Conservation (phyloP, 2,888 invertebrate genomes). For the Dione juno region DNA sequence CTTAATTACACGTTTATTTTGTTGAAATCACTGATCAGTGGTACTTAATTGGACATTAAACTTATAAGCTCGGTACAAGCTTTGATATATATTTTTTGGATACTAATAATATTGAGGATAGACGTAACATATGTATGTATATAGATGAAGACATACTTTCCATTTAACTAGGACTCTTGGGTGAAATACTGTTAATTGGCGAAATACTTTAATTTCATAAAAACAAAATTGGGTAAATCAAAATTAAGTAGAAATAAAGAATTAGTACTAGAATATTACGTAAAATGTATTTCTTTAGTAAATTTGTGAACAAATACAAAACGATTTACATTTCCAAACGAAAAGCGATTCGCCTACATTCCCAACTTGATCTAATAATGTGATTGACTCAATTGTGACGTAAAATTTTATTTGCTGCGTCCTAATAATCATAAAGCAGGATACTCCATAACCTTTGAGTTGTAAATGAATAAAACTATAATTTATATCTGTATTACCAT, state of each 20-base stretch:
- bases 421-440: slow-evolving; percentile 16
- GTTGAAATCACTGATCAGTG: too few relatives aligned
- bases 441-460: neutral
- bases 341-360: slow-evolving; percentile 14
- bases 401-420: slow-evolving; percentile 22
- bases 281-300: neutral
- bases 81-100: too few relatives aligned
- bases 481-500: neutral
- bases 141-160: too few relatives aligned
- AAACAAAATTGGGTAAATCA: neutral
- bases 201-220: too few relatives aligned
- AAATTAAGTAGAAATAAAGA: neutral
- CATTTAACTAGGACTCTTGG: too few relatives aligned
- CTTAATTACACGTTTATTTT: too few relatives aligned
- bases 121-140: too few relatives aligned
- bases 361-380: slow-evolving; percentile 26
- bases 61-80: too few relatives aligned
- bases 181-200: too few relatives aligned
- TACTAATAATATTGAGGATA: too few relatives aligned
- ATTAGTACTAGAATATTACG: neutral
- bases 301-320: slow-evolving; percentile 11
- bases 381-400: slow-evolving; percentile 20
- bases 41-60: too few relatives aligned
- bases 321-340: neutral
- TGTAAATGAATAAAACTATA: neutral